phyloP scores from a whole-genome alignment of 2,113 vertebrate genomes.

The Uropsilus gracilis region DNA sequence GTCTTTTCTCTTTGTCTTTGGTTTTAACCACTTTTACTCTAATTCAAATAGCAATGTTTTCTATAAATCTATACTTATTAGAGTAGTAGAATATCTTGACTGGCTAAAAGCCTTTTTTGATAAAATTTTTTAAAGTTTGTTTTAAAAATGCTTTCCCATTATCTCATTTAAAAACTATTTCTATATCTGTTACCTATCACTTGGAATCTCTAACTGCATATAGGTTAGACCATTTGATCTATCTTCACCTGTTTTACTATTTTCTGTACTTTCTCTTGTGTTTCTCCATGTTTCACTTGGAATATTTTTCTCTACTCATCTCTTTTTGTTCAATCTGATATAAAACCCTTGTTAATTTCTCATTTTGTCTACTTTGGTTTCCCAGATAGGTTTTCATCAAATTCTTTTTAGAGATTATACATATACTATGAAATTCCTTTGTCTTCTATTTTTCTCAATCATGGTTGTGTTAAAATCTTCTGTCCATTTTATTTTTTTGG shows the following conservation, averaged over 20 bases:
- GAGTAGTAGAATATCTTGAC: neutral
- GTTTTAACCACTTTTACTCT: neutral
- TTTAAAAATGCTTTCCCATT: neutral
- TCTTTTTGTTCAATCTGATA: neutral
- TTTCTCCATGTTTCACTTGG: neutral
- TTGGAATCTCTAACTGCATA: neutral
- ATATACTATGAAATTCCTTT: neutral
- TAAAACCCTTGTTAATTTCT: neutral
- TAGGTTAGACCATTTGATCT: neutral
- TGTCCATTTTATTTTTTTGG: too few relatives aligned
- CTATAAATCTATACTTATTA: neutral
- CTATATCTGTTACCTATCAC: neutral
- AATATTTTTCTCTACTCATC: neutral
- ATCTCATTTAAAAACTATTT: neutral
- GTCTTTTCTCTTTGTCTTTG: neutral
- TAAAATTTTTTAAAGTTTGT: too few relatives aligned
- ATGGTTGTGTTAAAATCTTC: neutral
- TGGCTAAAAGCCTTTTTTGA: neutral
- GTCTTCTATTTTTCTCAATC: neutral
- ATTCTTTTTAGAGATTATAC: neutral
- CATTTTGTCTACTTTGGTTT: neutral
- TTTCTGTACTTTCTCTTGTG: neutral
- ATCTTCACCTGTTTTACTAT: neutral
- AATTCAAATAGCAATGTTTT: neutral
- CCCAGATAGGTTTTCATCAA: neutral